Conservation (phyloP, 2,797 vertebrate species). For the Tympanoctomys barrerae region DNA sequence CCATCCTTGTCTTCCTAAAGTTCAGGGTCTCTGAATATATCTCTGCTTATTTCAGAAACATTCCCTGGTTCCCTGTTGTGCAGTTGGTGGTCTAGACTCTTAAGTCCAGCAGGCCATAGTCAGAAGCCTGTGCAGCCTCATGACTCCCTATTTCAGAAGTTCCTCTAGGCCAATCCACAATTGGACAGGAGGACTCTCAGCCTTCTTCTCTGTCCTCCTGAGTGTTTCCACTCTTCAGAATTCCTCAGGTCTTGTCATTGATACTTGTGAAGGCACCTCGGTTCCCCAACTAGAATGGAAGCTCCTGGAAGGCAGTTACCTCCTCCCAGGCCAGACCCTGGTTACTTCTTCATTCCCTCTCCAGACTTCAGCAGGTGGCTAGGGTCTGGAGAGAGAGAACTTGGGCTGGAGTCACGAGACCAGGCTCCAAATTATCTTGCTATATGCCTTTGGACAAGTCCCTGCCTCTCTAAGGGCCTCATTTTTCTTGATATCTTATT, state of each 20-base stretch:
- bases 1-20: slow-evolving; percentile 13
- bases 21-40: slow-evolving; percentile 22
- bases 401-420: slow-evolving; percentile 31
- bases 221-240: slow-evolving; percentile 8
- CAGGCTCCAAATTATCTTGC: background rate
- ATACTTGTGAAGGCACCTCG: slow-evolving; percentile 9
- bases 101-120: background rate
- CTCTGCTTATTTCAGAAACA: background rate
- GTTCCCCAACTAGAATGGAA: slow-evolving; percentile 42
- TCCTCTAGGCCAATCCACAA: background rate
- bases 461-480: background rate
- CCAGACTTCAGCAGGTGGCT: slow-evolving; percentile 7
- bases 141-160: background rate
- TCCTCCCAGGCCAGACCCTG: background rate
- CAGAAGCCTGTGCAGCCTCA: slow-evolving; percentile 4
- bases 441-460: background rate
- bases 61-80: background rate
- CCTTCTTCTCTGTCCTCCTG: background rate
- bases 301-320: slow-evolving; percentile 24
- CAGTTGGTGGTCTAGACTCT: background rate
- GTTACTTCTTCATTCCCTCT: background rate
- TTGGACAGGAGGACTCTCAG: slow-evolving; percentile 3
- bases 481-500: background rate
- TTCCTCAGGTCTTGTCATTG: slow-evolving; percentile 12
- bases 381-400: background rate